phyloP scores from a whole-genome alignment of 2,888 invertebrate species.

The Ormia ochracea region DNA sequence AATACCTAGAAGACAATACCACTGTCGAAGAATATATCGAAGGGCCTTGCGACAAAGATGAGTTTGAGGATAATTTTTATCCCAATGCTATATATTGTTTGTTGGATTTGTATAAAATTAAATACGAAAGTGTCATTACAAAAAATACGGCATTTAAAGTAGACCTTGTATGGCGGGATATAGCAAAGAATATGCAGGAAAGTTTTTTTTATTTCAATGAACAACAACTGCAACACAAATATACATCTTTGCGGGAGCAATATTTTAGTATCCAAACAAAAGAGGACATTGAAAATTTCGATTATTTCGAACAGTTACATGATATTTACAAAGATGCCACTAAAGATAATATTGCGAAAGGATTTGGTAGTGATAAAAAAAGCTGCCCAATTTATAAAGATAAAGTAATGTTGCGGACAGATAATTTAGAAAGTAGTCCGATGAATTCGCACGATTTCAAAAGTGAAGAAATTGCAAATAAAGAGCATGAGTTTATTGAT shows the following conservation, averaged over 20 bases:
- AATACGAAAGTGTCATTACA: constrained; percentile 40
- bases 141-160: background rate
- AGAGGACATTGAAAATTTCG: constrained; percentile 62
- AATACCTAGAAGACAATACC: constrained; percentile 63
- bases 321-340: constrained; percentile 60
- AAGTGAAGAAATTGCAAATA: constrained; percentile 59
- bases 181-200: constrained; percentile 64
- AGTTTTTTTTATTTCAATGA: constrained; percentile 63
- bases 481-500: constrained; percentile 63
- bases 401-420: constrained; percentile 19
- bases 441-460: constrained; percentile 9
- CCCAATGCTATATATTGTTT: constrained; percentile 65
- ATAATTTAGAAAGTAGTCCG: background rate
- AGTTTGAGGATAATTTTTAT: constrained; percentile 62
- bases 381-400: constrained; percentile 14
- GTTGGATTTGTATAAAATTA: constrained; percentile 61
- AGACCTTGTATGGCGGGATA: constrained; percentile 55
- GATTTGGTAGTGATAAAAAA: background rate
- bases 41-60: background rate
- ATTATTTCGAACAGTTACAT: constrained; percentile 63
- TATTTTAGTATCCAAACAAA: constrained; percentile 56
- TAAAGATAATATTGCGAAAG: constrained; percentile 36
- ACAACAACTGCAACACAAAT: constrained; percentile 60
- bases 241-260: constrained; percentile 46
- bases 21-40: constrained; percentile 46